A percentile compares a stretch with the other conserved stretches of the same genome.
Conservation (phyloP, 2,888 invertebrate species). For the Polietes domitor region DNA sequence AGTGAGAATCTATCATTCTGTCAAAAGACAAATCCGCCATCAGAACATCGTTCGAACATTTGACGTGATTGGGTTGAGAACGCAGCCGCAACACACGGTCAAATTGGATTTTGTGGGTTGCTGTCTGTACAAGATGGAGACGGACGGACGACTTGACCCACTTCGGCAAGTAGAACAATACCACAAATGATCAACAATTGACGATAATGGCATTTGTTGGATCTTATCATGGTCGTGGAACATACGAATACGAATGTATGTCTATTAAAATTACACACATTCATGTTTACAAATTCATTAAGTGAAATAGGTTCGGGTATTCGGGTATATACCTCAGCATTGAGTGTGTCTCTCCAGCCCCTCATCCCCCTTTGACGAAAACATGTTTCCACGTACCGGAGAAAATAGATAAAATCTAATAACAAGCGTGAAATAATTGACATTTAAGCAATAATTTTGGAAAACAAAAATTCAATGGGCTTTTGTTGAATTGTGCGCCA, state of each 20-base stretch:
- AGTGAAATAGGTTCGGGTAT: neutral
- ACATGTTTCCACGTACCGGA: too few species aligned
- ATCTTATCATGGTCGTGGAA: slow-evolving; percentile 51
- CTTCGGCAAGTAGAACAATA: neutral
- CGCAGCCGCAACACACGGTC: slow-evolving; percentile 5
- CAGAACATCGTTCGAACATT: slow-evolving; percentile 13
- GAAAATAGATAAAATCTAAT: neutral
- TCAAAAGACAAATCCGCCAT: neutral
- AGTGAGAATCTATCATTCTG: slow-evolving; percentile 37
- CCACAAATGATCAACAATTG: slow-evolving; percentile 30
- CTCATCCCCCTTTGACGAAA: too few species aligned
- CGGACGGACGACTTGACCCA: slow-evolving; percentile 25
- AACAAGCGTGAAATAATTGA: slow-evolving; percentile 5
- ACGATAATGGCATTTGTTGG: slow-evolving; percentile 40
- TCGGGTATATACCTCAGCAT: too few species aligned
- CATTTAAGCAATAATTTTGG: neutral
- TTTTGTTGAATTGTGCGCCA: neutral
- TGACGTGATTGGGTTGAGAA: slow-evolving; percentile 7
- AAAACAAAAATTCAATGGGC: neutral
- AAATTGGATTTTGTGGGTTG: slow-evolving; percentile 1
- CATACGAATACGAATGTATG: slow-evolving; percentile 44
- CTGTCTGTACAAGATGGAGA: neutral
- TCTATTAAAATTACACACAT: slow-evolving; percentile 13
- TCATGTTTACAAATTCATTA: neutral
- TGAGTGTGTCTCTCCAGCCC: too few species aligned